Percentiles rank a stretch among this genome's conserved stretches.
Conservation (phyloP, 2,113 vertebrate genomes). For the Epinephelus fuscoguttatus region DNA sequence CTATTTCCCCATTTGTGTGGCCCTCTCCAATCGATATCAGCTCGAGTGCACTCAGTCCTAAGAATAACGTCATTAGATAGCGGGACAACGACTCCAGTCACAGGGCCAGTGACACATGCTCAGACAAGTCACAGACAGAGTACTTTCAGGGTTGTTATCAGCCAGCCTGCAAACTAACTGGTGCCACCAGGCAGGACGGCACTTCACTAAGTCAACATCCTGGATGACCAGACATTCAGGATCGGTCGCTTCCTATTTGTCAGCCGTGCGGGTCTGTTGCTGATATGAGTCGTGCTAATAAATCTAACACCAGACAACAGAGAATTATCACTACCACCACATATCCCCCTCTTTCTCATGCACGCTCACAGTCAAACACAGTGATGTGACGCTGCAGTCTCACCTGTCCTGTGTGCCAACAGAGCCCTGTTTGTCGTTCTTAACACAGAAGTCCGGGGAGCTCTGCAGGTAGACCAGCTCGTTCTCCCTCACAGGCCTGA, state of each 20-base stretch:
- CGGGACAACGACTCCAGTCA: slow-evolving; percentile 66
- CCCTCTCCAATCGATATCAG: slow-evolving; percentile 76
- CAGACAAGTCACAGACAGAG: slow-evolving; percentile 70
- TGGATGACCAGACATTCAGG: slow-evolving; percentile 51
- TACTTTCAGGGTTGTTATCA: slow-evolving; percentile 74
- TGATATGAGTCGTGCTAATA: slow-evolving; percentile 22
- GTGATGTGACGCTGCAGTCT: slow-evolving; percentile 16
- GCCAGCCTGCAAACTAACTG: slow-evolving; percentile 53
- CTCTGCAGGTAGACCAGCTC: slow-evolving; percentile 98
- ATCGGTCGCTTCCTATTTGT: slow-evolving; percentile 58
- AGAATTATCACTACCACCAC: not conserved
- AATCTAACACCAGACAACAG: slow-evolving; percentile 1
- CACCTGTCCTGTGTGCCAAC: slow-evolving; percentile 97
- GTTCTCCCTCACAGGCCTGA: slow-evolving; percentile 94
- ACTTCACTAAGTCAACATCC: slow-evolving; percentile 70
- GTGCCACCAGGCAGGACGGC: slow-evolving; percentile 54
- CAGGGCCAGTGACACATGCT: slow-evolving; percentile 72
- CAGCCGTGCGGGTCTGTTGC: slow-evolving; percentile 3
- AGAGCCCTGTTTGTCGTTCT: slow-evolving; percentile 95
- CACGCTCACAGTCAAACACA: not conserved
- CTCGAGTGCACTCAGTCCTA: slow-evolving; percentile 69
- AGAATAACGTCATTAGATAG: slow-evolving; percentile 84
- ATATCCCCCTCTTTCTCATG: not conserved
- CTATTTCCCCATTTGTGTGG: slow-evolving; percentile 66
- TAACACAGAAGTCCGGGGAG: slow-evolving; percentile 95